A percentile compares a stretch with the other conserved stretches of the same genome.
phyloP scores from a whole-genome alignment of 2,888 invertebrate genomes.

The Amphimallon solstitiale region DNA sequence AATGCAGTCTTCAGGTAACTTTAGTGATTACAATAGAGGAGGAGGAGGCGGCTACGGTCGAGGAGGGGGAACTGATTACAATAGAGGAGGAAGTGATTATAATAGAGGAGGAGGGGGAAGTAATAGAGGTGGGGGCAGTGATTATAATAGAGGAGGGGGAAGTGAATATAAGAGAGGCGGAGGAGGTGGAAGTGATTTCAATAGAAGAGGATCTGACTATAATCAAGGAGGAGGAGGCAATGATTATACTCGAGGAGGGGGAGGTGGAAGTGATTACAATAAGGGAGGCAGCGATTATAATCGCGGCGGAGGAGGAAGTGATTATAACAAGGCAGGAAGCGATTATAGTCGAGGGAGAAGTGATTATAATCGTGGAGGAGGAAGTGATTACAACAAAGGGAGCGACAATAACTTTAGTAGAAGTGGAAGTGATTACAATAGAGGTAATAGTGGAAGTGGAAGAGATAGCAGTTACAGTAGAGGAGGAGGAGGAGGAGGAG shows the following conservation, averaged over 20 bases:
- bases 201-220: conserved; percentile 42
- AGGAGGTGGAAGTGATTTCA: conserved; percentile 51
- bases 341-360: conserved; percentile 34
- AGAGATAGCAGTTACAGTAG: not conserved
- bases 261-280: conserved; percentile 5
- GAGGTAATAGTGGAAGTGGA: conserved; percentile 32
- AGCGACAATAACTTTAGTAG: conserved; percentile 42
- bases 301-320: conserved; percentile 29
- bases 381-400: conserved; percentile 33
- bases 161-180: conserved; percentile 53
- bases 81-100: conserved; percentile 31
- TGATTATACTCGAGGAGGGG: conserved; percentile 36
- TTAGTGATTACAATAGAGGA: conserved; percentile 47
- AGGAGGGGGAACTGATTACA: not conserved
- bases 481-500: conserved; percentile 42
- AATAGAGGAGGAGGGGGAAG: conserved; percentile 53
- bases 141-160: conserved; percentile 56
- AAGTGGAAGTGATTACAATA: conserved; percentile 45
- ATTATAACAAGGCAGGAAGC: conserved; percentile 17
- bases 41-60: conserved; percentile 47
- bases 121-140: conserved; percentile 62
- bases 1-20: conserved; percentile 19
- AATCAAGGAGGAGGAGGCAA: conserved; percentile 1
- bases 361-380: conserved; percentile 40
- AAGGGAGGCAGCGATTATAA: conserved; percentile 32